Evolutionary conservation across 2,797 vertebrate species (phyloP), one percentile per base, ranked within the genome.

Genomic region (Poeciliopsis turneri): DNA sequence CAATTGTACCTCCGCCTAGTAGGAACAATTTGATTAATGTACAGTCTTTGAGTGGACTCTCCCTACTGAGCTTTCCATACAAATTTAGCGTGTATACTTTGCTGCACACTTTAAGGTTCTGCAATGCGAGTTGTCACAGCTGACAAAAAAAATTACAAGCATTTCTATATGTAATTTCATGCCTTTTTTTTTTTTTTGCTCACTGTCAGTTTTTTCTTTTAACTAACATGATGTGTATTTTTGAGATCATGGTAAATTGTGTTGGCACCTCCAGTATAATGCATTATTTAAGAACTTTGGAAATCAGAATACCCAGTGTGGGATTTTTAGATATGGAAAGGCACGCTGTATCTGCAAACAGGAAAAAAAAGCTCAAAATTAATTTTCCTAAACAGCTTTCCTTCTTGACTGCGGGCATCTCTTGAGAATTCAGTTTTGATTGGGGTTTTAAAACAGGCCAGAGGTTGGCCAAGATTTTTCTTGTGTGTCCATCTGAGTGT

Each of bases 391-490:
- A 93, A 92, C 80, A 84, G 86, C 82, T 78, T 84, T 92, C 79
- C 90, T 57, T 79, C 76, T 78, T 90, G 88, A 89, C 87, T 92
- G 85, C 87, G 85, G 81, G 80, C 81, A 82, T 85, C 84, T 89
- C 85, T 77, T 16, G 84, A 80, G 85, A 69, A 83, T 88, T 92
- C 59, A 41, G 85, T 84, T 92, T 93, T 87, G 83, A 91, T 90
- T 92, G 86, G 72, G 72, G 81, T 92, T 91, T 92, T 84, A 93
- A 89, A 91, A 86, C 43, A 81, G 89, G 85, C 91, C 92, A 89
- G 85, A 90, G 74, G 77, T 86, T 73, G 59, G 74, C 72, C 64
- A 55, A 79, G 45, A 6, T 15, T n/a, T 45, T 82, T 69, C 84
- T 43, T 77, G 49, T 81, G 69, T 84, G 72, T 79, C 61, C 33